Evolutionary conservation across 1,140 invertebrate genomes (phyloP).

Genomic region (Drosophila mojavensis): DNA sequence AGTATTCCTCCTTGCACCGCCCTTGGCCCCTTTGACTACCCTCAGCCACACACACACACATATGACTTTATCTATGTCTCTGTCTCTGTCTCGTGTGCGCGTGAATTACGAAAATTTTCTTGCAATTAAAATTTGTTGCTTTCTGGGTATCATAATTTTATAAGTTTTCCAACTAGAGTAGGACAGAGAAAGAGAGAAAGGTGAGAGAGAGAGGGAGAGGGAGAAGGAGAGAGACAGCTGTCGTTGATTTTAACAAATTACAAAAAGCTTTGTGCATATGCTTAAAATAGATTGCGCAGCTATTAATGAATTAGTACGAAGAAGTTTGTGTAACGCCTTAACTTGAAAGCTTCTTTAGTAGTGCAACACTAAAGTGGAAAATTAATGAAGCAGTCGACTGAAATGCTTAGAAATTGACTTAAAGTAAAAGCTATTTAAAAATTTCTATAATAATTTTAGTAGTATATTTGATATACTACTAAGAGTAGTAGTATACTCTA

Average conservation of each 20-base stretch:
- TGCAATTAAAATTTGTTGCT: conserved; percentile 73
- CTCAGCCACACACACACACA: background rate
- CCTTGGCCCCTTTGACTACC: background rate
- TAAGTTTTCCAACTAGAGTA: conserved; percentile 49
- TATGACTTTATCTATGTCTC: conserved; percentile 30
- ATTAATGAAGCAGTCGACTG: too few species aligned
- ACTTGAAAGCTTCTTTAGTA: too few species aligned
- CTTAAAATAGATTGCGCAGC: conserved; percentile 46
- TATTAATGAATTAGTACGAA: conserved; percentile 59
- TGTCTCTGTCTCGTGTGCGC: conserved; percentile 35
- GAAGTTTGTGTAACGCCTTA: conserved; percentile 17
- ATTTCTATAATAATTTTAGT: too few species aligned
- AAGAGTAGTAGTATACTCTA: too few species aligned
- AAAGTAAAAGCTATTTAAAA: too few species aligned
- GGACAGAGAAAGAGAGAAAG: background rate
- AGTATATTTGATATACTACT: too few species aligned
- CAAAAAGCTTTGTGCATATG: conserved; percentile 65
- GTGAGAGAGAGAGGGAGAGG: background rate
- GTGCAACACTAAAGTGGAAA: too few species aligned
- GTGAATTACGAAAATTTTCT: conserved; percentile 68
- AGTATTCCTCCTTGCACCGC: too few species aligned
- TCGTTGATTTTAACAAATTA: conserved; percentile 63
- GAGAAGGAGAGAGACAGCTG: background rate
- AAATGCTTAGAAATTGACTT: too few species aligned
- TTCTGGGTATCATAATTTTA: conserved; percentile 77